Conservation (phyloP, 2,113 vertebrate species). For the Cryptotis parvus region DNA sequence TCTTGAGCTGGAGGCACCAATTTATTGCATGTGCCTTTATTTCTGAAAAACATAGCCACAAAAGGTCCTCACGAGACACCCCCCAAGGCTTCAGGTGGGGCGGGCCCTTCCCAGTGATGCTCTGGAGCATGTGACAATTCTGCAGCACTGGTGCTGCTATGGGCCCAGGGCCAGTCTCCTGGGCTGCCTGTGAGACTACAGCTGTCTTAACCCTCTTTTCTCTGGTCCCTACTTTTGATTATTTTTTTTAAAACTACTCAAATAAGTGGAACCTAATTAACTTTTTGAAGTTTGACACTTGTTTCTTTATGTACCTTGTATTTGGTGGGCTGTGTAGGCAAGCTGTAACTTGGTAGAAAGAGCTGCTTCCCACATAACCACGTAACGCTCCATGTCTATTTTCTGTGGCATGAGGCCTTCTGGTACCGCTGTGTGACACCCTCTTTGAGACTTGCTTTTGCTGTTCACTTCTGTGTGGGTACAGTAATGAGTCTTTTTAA, state of each 20-base stretch:
- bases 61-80: conserved; percentile 7
- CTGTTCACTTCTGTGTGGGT: background rate
- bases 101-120: no score
- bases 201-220: no score
- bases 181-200: no score
- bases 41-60: background rate
- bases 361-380: no score
- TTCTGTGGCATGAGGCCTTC: background rate
- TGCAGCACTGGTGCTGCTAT: no score
- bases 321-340: background rate
- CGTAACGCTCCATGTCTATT: rapidly evolving
- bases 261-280: conserved; percentile 35
- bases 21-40: conserved; percentile 23
- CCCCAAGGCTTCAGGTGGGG: background rate
- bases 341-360: no score
- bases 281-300: background rate
- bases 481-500: background rate
- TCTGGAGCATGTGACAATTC: no score
- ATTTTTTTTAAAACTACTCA: background rate
- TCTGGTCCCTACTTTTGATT: background rate
- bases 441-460: background rate
- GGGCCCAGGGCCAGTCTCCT: no score
- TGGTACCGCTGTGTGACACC: rapidly evolving
- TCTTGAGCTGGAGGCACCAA: conserved; percentile 37
- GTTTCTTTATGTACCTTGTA: background rate